Conservation (phyloP, 2,888 invertebrate genomes). For the Gymnocheta viridis region DNA sequence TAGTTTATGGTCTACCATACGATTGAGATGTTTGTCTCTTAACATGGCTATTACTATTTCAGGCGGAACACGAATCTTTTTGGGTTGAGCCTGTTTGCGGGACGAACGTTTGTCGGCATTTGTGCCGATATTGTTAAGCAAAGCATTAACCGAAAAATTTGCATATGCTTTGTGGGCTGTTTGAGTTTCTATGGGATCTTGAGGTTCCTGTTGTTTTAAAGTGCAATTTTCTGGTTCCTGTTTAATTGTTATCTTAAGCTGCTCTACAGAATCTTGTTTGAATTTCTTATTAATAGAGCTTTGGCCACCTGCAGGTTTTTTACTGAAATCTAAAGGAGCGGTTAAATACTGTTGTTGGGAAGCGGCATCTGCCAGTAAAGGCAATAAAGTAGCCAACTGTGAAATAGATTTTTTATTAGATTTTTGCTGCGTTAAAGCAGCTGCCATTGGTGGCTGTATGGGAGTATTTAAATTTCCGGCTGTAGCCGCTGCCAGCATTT, state of each 20-base stretch:
- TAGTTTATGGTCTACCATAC: constrained; percentile 80
- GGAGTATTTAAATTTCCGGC: constrained; percentile 22
- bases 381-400: constrained; percentile 77
- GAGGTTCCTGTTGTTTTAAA: constrained; percentile 41
- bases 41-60: constrained; percentile 78
- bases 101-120: constrained; percentile 79
- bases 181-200: constrained; percentile 46
- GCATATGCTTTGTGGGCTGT: constrained; percentile 49
- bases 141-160: constrained; percentile 42
- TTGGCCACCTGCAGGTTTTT: constrained; percentile 70
- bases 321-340: constrained; percentile 78
- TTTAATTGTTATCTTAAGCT: not conserved
- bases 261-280: too few relatives aligned
- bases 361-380: constrained; percentile 78
- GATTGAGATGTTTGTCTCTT: constrained; percentile 82
- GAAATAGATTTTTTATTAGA: constrained; percentile 74
- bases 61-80: constrained; percentile 80
- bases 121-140: constrained; percentile 43
- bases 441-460: constrained; percentile 22
- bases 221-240: constrained; percentile 1
- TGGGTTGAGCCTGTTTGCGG: constrained; percentile 83
- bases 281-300: constrained; percentile 11
- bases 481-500: constrained; percentile 54
- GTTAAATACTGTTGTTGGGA: constrained; percentile 77
- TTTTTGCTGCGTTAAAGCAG: constrained; percentile 36